Base-by-base conservation (phyloP, 1,140 invertebrate species). In the Brachionus rubens region DNA sequence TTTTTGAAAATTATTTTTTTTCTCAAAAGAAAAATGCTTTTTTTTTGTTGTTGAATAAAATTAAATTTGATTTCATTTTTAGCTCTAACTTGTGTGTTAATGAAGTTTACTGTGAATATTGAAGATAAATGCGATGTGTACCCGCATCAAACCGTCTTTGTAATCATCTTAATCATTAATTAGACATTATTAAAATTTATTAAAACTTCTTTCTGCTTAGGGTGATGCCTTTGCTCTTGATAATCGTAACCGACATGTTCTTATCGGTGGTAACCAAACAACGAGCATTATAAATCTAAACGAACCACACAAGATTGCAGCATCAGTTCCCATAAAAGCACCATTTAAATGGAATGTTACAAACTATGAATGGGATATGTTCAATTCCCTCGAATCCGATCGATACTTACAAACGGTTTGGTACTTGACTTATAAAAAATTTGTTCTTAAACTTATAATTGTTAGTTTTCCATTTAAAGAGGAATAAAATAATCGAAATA, bases 391-490 rank as follows among this genome's bases (percentile, higher is more conserved):
- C 10, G 59, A 65, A 12, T 30, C 3, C 30, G 59, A 65, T 14
- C 33, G 59, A 21, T 65, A 21, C 21, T 65, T 65, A 65, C 59
- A 65, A 65, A 43, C 59, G 59, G 59, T 65, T 65, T 65, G 59
- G 59, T 65, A 65, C 10, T 21, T 9, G 10, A 65, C 19, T 24
- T 46, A 24, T 14, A 10, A 46, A 3, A 41, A 54, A 65, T 43
- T 65, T 43, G 19, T 24, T 24, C 28, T 26, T 24, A 24, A 43
- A 46, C 9, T 43, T 36, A 9, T 43, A 24, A 40, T 43, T 41
- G n/a, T 65, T 40, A 62, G 12, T 16, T 43, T 19, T 43, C 19
- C 24, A 12, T 65, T 41, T 30, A 24, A 24, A 65, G 59, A 65
- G 59, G 43, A 43, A 43, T 36, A 65, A 65, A 46, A 43, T 65